Conservation (phyloP, 2,888 invertebrate species). For the Tipula helvola region DNA sequence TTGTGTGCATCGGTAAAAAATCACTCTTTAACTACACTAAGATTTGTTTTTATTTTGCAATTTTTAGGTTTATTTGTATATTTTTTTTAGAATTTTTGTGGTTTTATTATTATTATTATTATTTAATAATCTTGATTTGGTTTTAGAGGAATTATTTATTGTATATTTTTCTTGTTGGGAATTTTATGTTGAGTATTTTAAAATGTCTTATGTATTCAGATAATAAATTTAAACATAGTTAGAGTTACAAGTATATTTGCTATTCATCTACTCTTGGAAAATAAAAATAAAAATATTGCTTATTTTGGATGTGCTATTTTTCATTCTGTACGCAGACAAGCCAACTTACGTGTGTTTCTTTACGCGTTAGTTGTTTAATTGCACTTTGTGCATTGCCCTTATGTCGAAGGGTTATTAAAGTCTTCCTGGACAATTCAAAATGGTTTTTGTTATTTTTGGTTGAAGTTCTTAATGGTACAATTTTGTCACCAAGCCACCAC, state of each 20-base stretch:
- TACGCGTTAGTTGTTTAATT: too few species aligned
- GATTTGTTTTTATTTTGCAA: slow-evolving; percentile 13
- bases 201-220: not conserved
- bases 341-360: too few species aligned
- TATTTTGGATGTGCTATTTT: not conserved
- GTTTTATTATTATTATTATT: not conserved
- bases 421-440: too few species aligned
- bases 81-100: not conserved
- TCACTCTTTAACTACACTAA: slow-evolving; percentile 44
- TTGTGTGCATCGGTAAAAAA: slow-evolving; percentile 89
- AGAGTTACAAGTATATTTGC: not conserved
- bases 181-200: slow-evolving; percentile 5
- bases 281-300: too few species aligned
- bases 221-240: not conserved
- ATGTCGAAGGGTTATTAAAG: too few species aligned
- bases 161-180: not conserved
- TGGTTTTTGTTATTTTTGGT: too few species aligned
- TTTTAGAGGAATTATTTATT: not conserved
- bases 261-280: too few species aligned
- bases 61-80: not conserved
- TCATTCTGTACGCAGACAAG: not conserved
- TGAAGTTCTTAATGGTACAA: too few species aligned
- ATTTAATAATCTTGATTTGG: not conserved
- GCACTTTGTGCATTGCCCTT: too few species aligned
- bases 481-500: too few species aligned